Conservation (phyloP, 2,113 vertebrate genomes). For the Nanorana parkeri region DNA sequence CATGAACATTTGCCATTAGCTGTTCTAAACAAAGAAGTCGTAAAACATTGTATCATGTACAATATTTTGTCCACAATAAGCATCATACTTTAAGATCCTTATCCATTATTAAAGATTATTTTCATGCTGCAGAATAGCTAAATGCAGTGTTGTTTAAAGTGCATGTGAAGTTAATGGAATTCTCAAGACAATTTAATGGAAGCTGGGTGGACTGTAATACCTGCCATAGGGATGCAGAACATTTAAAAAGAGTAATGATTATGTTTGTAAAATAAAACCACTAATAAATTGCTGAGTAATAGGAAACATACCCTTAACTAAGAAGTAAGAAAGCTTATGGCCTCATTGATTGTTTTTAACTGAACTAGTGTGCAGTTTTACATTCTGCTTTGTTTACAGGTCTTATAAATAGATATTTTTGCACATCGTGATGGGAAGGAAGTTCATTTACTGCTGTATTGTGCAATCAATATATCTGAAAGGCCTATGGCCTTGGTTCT, state of each 20-base stretch:
- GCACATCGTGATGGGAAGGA: background rate
- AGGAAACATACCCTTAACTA: constrained; percentile 23
- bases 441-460: background rate
- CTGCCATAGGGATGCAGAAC: background rate
- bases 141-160: constrained; percentile 5
- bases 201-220: constrained; percentile 13
- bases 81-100: background rate
- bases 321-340: constrained; percentile 2
- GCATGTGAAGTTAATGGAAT: constrained; percentile 9
- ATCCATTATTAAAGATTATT: background rate
- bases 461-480: background rate
- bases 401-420: constrained; percentile 8
- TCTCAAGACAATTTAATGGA: constrained; percentile 11
- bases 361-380: constrained; percentile 19
- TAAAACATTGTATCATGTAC: too few species aligned
- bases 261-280: constrained; percentile 46
- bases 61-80: too few species aligned
- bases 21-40: too few species aligned
- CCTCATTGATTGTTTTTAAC: constrained; percentile 34
- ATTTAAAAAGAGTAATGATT: constrained; percentile 3
- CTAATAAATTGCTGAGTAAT: constrained; percentile 42
- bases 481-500: background rate
- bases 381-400: constrained; percentile 8
- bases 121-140: background rate
- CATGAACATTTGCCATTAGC: too few species aligned